phyloP scores from a whole-genome alignment of 2,888 invertebrate genomes.

The Caenorhabditis macrosperma region DNA sequence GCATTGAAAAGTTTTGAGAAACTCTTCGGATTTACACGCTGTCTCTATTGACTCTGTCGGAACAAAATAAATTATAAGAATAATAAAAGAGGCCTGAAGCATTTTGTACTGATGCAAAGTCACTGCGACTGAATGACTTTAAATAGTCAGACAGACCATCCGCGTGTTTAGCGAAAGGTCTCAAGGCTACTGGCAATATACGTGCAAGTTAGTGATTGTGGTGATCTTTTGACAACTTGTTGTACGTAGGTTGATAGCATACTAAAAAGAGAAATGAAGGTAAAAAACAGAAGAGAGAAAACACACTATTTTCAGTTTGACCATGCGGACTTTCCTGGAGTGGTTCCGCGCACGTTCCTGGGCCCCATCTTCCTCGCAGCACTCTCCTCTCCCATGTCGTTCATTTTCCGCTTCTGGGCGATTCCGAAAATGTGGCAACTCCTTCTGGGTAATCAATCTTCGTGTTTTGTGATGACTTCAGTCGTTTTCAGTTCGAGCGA shows the following conservation, averaged over 20 bases:
- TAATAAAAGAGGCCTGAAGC: constrained; percentile 2
- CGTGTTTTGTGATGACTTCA: background rate
- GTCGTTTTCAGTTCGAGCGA: constrained; percentile 87
- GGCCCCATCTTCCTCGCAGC: constrained; percentile 88
- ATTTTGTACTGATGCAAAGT: constrained; percentile 13
- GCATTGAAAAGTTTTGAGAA: constrained; percentile 40
- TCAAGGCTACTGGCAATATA: constrained; percentile 31
- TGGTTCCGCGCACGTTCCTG: constrained; percentile 95
- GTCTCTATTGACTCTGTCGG: background rate
- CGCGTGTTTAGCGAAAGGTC: constrained; percentile 40
- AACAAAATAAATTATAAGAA: background rate
- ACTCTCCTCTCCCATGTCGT: constrained; percentile 58
- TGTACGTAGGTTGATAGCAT: constrained; percentile 1
- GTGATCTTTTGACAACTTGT: constrained; percentile 30
- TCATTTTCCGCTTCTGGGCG: constrained; percentile 59
- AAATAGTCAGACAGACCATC: constrained; percentile 13
- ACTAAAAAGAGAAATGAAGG: background rate
- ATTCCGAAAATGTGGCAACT: constrained; percentile 75
- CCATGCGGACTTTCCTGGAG: constrained; percentile 95
- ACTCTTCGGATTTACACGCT: constrained; percentile 27
- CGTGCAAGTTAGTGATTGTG: constrained; percentile 12
- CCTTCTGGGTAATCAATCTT: constrained; percentile 64
- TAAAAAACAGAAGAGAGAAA: background rate
- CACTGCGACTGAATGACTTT: background rate
- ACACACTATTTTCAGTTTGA: constrained; percentile 88